phyloP scores from a whole-genome alignment of 2,888 invertebrate genomes.

The Eurytoma adleriae region DNA sequence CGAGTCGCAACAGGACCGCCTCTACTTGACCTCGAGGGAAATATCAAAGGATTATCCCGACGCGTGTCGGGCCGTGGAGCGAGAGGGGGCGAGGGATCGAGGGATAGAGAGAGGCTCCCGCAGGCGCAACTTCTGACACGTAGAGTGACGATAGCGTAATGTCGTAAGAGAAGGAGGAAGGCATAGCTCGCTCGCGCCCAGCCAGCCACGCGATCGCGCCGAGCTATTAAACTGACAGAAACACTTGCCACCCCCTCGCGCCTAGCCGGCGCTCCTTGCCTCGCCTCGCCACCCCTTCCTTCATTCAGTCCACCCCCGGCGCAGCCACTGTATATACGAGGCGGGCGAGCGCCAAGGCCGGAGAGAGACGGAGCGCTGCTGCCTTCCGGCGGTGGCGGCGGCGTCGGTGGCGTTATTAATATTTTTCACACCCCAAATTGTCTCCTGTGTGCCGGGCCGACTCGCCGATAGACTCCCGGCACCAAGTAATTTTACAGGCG shows the following conservation, averaged over 20 bases:
- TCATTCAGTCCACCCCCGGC: slow-evolving; percentile 49
- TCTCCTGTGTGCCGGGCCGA: slow-evolving; percentile 65
- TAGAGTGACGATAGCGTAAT: slow-evolving; percentile 74
- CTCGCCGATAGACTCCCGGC: slow-evolving; percentile 55
- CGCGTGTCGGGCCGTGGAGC: not conserved
- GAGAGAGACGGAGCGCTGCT: slow-evolving; percentile 2
- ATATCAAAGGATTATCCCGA: slow-evolving; percentile 72
- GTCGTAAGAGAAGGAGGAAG: slow-evolving; percentile 61
- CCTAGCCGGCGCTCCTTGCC: slow-evolving; percentile 56
- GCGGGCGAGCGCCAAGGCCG: not conserved
- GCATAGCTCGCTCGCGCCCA: slow-evolving; percentile 58
- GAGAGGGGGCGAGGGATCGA: slow-evolving; percentile 36
- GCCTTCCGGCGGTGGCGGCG: not conserved
- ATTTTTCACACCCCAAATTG: slow-evolving; percentile 74
- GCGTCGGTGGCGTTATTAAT: slow-evolving; percentile 69
- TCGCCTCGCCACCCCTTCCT: slow-evolving; percentile 52
- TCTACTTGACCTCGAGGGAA: slow-evolving; percentile 58
- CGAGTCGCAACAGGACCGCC: not conserved
- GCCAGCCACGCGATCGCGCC: slow-evolving; percentile 65
- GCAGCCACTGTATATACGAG: slow-evolving; percentile 9
- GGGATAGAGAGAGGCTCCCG: slow-evolving; percentile 25
- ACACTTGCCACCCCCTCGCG: slow-evolving; percentile 75
- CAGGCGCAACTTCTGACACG: slow-evolving; percentile 73
- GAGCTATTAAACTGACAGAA: slow-evolving; percentile 77
- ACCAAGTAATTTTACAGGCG: slow-evolving; percentile 71